phyloP scores from a whole-genome alignment of 92 coral and sea anemone genomes.

The Zoanthus sociatus region DNA sequence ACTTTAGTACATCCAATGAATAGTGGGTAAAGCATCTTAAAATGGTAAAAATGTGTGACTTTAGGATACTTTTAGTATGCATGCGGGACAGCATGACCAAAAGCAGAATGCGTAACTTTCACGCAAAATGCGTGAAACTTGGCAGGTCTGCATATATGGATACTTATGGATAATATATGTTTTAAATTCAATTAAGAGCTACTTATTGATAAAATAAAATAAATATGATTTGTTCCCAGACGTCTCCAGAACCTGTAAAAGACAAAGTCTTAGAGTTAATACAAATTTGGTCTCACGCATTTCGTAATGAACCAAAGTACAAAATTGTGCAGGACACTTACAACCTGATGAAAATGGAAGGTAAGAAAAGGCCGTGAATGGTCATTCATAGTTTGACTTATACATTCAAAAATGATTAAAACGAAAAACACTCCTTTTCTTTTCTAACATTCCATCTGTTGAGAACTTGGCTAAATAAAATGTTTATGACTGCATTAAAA shows the following conservation, averaged over 20 bases:
- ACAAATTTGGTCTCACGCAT: constrained; percentile 95
- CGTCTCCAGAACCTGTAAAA: constrained; percentile 87
- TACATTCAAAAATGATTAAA: too few species aligned
- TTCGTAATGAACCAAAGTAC: constrained; percentile 94
- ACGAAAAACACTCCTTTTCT: too few species aligned
- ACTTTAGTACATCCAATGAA: too few species aligned
- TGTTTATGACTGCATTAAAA: too few species aligned
- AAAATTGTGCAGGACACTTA: constrained; percentile 94
- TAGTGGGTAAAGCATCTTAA: too few species aligned
- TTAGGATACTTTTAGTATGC: too few species aligned
- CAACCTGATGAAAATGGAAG: constrained; percentile 98
- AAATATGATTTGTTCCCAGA: constrained; percentile 45
- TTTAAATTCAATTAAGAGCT: background rate
- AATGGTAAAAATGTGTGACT: too few species aligned
- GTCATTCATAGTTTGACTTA: background rate
- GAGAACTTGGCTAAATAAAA: too few species aligned
- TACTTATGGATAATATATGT: background rate
- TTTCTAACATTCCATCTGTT: too few species aligned
- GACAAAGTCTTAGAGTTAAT: constrained; percentile 80
- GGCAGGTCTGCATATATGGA: background rate
- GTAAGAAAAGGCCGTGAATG: constrained; percentile 47
- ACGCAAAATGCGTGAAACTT: too few species aligned
- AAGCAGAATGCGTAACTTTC: too few species aligned
- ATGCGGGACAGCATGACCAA: too few species aligned
- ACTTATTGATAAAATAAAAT: background rate